Evolutionary conservation across 2,888 invertebrate species (phyloP), one percentile per base, ranked within the genome.

Genomic region (Pterostichus madidus): DNA sequence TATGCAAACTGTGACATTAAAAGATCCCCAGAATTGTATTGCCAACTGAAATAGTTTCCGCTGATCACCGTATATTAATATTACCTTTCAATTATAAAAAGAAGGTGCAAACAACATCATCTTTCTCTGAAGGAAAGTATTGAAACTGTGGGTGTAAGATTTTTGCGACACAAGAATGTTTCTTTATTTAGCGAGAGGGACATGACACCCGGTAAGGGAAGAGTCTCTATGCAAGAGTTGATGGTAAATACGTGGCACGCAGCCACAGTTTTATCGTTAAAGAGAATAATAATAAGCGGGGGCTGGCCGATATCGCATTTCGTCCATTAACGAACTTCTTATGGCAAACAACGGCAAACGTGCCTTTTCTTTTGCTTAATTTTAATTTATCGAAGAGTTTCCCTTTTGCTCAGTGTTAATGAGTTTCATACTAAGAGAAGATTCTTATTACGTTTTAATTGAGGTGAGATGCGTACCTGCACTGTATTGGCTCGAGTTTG

Each of bases 381-480:
- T 81, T 81, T 81, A 81, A 81, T 81, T 81, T 81, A 75, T 81
- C 81, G 75, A 49, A 61, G 64, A 86, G 86, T 86, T 86, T 85
- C 87, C 87, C 87, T 89, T 89, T 88, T 87, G 88, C 88, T 87
- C 87, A 87, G 88, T 89, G 89, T 89, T 90, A 90, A 90, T 89
- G 90, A 90, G 89, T 90, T 89, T 89, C 88, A 87, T 88, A 88
- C 88, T 88, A 88, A 88, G 88, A 87, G 87, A 86, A 88, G 89
- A 89, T 90, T 90, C 90, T 90, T 90, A 90, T 90, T 90, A 90
- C 90, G 88, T 90, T 90, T 90, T 90, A 90, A 90, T 90, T 90
- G 90, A 90, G 90, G 89, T 89, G 73, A 61, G 89, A 89, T 89
- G 89, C 89, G 89, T 89, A 89, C 89, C 44, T 52, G 32, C 64